Percentiles rank a stretch among this genome's conserved stretches.
Conservation (phyloP, 2,113 vertebrate species). For the Orcinus orca region DNA sequence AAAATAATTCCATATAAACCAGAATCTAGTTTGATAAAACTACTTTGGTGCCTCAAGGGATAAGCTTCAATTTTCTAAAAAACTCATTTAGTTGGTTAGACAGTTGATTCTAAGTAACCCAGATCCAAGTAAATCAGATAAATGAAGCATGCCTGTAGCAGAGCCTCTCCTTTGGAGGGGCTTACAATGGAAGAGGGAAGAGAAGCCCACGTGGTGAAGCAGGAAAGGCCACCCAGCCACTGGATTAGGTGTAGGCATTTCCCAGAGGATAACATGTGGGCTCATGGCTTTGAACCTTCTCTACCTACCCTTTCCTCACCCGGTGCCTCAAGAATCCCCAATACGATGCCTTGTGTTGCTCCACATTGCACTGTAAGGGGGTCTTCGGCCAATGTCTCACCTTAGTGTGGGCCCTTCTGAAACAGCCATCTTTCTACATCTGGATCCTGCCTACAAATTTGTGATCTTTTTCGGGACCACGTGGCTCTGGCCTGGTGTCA, state of each 20-base stretch:
- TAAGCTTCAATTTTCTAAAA: conserved; percentile 31
- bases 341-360: not conserved
- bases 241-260: not conserved
- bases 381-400: not conserved
- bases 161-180: not conserved
- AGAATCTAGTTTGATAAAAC: conserved; percentile 37
- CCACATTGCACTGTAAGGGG: not conserved
- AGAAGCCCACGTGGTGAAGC: not conserved
- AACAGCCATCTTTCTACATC: not conserved
- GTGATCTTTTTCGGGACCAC: not conserved
- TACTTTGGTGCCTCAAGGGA: conserved; percentile 1
- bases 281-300: not conserved
- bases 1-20: conserved; percentile 42
- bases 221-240: not conserved
- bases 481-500: not conserved
- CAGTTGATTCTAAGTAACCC: conserved; percentile 7
- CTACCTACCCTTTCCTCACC: not conserved
- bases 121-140: not conserved
- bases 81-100: conserved; percentile 16
- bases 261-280: not conserved
- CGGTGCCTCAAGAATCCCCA: not conserved
- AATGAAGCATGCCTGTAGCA: not conserved
- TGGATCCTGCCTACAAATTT: not conserved
- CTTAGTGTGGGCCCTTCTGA: not conserved
- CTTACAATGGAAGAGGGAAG: not conserved